Base-by-base conservation (phyloP, 37 sponge, comb jelly and placozoan species). In the Axinella damicornis region DNA sequence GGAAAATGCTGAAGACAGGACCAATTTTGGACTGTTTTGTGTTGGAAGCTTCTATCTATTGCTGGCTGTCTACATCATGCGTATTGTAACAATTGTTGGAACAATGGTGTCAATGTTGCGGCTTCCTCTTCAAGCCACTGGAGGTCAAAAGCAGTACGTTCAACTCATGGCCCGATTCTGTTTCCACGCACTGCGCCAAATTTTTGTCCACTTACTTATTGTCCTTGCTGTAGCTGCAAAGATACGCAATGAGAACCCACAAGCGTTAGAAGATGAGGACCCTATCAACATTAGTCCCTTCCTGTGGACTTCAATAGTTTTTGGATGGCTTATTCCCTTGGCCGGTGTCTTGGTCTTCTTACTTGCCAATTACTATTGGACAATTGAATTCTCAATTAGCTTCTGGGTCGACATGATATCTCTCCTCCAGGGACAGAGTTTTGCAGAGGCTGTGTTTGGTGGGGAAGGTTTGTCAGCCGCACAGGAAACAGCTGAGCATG, bases 381-480 rank as follows among this genome's bases (percentile, higher is more conserved):
- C 82, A 41, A 55, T 40, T 33, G 74, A 88, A 40, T 88, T 88
- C 61, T 65, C 82, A 4, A 57, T 82, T 36, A 69, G 89, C 2
- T 77, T 88, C 27, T 88, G 68, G 63, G 38, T 88, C n/a, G 61
- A 88, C 38, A 88, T 88, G 82, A 66, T 82, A 11, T 65, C 77
- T 17, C 24, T 88, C 52, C 77, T 88, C 16, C 83, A 88, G 55
- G 70, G 60, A 38, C 57, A 69, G 28, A 37, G 77, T 28, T 81
- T 88, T 68, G 82, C 89, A 0, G 76, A 81, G 20, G 39, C 83
- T 69, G 82, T 88, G 20, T 88, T 88, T 57, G 69, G 65, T 21
- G 67, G 76, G 0, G 71, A 75, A n/a, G 71, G 53, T 1, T 13
- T 40, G 2, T 36, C 34, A 6, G 34, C 30, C 12, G 12, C 69